Percentiles rank a stretch among this genome's conserved stretches.
Conservation (phyloP, 2,113 vertebrate genomes). For the Syngnathus scovelli region DNA sequence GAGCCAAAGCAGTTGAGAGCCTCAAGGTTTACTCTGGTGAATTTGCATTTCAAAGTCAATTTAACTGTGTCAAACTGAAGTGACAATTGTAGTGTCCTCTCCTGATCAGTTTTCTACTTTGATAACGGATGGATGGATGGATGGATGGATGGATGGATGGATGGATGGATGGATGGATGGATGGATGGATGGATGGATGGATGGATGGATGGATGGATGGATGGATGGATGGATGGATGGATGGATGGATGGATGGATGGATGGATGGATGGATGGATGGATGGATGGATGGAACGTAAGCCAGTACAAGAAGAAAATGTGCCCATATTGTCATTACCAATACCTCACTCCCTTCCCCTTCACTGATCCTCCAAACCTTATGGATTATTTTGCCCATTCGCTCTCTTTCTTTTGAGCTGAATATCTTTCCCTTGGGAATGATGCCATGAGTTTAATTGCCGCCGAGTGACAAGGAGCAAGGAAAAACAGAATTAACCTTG, state of each 20-base stretch:
- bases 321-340: constrained; percentile 32
- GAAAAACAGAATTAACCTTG: constrained; percentile 70
- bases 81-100: neutral
- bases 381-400: constrained; percentile 1
- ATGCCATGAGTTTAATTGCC: constrained; percentile 60
- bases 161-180: neutral
- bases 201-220: neutral
- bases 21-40: neutral
- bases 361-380: constrained; percentile 6
- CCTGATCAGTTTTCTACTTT: neutral
- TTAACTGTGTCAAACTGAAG: neutral
- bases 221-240: neutral
- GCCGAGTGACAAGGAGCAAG: constrained; percentile 52
- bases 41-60: neutral
- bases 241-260: neutral
- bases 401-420: constrained; percentile 6
- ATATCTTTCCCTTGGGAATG: constrained; percentile 26
- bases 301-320: neutral
- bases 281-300: neutral
- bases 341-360: constrained; percentile 22
- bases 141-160: neutral
- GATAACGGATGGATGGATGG: neutral
- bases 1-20: neutral
- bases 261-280: neutral
- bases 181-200: neutral